These are phyloP conservation scores for Drosophila leonis DNA, from an alignment of 2,888 invertebrate species.

Conservation along the genomic window DNA sequence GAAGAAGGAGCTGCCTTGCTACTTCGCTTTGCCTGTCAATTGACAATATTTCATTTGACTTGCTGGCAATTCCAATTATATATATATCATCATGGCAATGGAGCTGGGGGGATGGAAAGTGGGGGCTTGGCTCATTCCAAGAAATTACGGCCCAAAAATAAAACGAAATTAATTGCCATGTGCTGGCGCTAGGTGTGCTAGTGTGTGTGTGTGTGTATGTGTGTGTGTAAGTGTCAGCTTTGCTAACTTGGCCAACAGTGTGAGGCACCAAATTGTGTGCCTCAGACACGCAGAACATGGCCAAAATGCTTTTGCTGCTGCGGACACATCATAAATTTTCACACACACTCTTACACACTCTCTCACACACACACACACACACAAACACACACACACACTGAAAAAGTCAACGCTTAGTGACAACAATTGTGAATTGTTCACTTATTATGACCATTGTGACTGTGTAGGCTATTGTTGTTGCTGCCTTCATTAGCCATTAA, in stretches of 20 bases:
- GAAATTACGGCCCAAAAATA: slow-evolving; percentile 46
- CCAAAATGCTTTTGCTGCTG: slow-evolving; percentile 34
- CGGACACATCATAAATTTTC: slow-evolving; percentile 54
- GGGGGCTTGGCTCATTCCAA: slow-evolving; percentile 15
- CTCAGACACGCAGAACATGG: slow-evolving; percentile 29
- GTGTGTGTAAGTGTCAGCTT: not conserved
- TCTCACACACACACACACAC: not conserved
- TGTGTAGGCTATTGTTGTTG: slow-evolving; percentile 20
- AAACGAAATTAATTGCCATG: slow-evolving; percentile 61
- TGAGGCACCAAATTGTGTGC: slow-evolving; percentile 18
- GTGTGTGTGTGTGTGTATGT: slow-evolving; percentile 4
- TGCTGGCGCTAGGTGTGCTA: slow-evolving; percentile 6
- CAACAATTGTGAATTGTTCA: slow-evolving; percentile 55
- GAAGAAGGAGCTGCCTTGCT: not conserved
- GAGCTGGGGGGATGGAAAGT: slow-evolving; percentile 21
- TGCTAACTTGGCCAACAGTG: not conserved
- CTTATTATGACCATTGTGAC: slow-evolving; percentile 50
- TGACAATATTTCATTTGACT: slow-evolving; percentile 41
- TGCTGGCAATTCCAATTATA: slow-evolving; percentile 43
- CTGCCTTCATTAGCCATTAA: slow-evolving; percentile 74
- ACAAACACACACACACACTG: not conserved
- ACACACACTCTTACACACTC: slow-evolving; percentile 13
- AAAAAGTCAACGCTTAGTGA: slow-evolving; percentile 29
- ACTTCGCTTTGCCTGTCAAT: slow-evolving; percentile 20
- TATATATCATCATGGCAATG: slow-evolving; percentile 21